These are phyloP conservation scores for Heliconius erato DNA, from an alignment of 2,888 invertebrate genomes.

Conservation along the genomic window DNA sequence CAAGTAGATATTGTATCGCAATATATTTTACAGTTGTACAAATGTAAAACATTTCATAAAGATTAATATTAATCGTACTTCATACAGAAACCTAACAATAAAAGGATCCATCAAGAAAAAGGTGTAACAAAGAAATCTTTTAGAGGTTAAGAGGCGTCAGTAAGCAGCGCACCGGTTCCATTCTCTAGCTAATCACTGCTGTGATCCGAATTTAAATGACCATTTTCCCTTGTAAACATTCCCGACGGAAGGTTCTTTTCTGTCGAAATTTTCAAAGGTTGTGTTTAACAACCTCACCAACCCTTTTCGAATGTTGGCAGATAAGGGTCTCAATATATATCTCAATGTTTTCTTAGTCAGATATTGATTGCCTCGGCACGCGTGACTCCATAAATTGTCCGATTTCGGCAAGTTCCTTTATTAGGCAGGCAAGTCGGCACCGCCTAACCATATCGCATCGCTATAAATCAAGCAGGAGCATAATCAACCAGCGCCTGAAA, in stretches of 20 bases:
- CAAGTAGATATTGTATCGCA: neutral
- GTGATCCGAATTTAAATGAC: conserved; percentile 82
- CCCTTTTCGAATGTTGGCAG: conserved; percentile 74
- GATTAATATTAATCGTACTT: too few species aligned
- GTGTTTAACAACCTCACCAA: conserved; percentile 57
- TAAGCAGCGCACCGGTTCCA: conserved; percentile 55
- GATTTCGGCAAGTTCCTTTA: conserved; percentile 70
- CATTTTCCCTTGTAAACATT: conserved; percentile 72
- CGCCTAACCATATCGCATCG: conserved; percentile 75
- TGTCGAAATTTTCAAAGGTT: conserved; percentile 62
- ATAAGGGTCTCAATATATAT: conserved; percentile 72
- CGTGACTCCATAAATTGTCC: conserved; percentile 78
- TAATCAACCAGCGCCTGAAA: conserved; percentile 78
- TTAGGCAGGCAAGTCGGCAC: conserved; percentile 72
- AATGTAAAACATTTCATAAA: neutral
- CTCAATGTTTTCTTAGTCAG: conserved; percentile 68
- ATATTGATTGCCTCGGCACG: conserved; percentile 72
- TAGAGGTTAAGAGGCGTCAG: conserved; percentile 63
- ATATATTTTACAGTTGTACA: neutral
- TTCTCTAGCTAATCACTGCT: conserved; percentile 74
- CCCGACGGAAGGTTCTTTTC: conserved; percentile 62
- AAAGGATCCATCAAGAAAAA: conserved; percentile 41
- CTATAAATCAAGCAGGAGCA: conserved; percentile 82
- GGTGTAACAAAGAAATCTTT: conserved; percentile 59
- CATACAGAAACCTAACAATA: conserved; percentile 27